These are phyloP conservation scores for Dendrophyllia cribrosa DNA, from an alignment of 64 coral and sea anemone genomes.

Conservation along the genomic window DNA sequence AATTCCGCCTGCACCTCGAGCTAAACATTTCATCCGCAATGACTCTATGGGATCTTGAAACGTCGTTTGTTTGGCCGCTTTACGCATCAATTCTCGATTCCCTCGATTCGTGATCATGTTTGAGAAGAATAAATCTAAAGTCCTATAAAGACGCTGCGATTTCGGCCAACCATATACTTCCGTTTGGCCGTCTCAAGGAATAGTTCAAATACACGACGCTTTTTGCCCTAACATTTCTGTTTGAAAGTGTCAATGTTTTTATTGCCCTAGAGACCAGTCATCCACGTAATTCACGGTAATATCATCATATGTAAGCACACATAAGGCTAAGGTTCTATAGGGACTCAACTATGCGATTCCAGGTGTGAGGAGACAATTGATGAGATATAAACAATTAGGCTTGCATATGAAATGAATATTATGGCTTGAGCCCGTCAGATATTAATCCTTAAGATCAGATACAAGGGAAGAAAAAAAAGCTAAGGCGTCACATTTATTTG, in stretches of 20 bases:
- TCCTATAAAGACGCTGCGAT: too few species aligned
- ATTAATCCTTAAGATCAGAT: too few species aligned
- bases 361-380: conserved; percentile 23
- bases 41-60: conserved; percentile 40
- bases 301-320: too few species aligned
- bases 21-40: conserved; percentile 40
- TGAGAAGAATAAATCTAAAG: background rate
- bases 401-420: background rate
- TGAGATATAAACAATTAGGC: background rate
- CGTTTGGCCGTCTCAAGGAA: background rate
- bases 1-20: conserved; percentile 60
- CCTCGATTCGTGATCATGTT: conserved; percentile 59
- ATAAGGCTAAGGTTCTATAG: background rate
- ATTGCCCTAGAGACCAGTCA: background rate
- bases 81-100: conserved; percentile 47
- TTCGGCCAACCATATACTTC: background rate
- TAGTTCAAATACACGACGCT: too few species aligned
- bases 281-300: background rate
- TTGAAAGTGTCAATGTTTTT: background rate
- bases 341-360: background rate
- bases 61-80: conserved; percentile 19
- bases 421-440: too few species aligned
- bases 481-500: too few species aligned
- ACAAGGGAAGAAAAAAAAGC: too few species aligned
- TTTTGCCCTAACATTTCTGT: background rate